phyloP scores from a whole-genome alignment of 2,113 vertebrate genomes.

The Panurus biarmicus region DNA sequence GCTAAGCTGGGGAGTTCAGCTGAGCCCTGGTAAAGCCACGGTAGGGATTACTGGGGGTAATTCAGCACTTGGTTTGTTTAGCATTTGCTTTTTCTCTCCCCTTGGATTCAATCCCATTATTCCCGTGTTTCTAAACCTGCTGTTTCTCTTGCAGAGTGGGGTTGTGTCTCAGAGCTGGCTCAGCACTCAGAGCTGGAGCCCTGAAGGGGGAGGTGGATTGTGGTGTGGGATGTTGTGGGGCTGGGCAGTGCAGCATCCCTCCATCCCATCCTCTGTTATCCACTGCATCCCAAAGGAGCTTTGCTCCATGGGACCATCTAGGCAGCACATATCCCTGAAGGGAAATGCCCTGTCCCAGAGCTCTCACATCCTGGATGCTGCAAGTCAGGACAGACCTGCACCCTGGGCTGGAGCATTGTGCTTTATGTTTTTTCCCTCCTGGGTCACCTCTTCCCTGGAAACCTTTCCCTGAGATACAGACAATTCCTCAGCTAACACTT shows the following conservation, averaged over 20 bases:
- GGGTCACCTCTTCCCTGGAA: background rate
- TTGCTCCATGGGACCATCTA: background rate
- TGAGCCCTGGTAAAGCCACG: constrained; percentile 40
- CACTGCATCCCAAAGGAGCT: background rate
- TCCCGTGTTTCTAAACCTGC: background rate
- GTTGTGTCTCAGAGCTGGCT: background rate
- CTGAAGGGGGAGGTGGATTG: background rate
- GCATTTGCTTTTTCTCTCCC: background rate
- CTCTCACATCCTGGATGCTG: background rate
- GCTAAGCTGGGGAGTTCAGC: constrained; percentile 47
- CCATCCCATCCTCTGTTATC: background rate
- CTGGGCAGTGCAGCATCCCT: background rate
- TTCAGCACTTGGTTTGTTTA: constrained; percentile 43
- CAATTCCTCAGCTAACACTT: background rate
- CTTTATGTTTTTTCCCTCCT: background rate
- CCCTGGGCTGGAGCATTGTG: background rate
- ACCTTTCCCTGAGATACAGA: background rate
- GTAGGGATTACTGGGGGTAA: constrained; percentile 46
- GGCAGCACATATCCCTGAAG: background rate
- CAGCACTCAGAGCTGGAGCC: background rate
- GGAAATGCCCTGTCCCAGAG: background rate
- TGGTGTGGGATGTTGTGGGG: background rate
- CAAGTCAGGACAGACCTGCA: background rate
- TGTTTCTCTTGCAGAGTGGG: background rate
- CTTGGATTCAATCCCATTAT: background rate